These are phyloP conservation scores for Ornithorhynchus anatinus DNA, from an alignment of 2,113 vertebrate species.

Conservation along the genomic window DNA sequence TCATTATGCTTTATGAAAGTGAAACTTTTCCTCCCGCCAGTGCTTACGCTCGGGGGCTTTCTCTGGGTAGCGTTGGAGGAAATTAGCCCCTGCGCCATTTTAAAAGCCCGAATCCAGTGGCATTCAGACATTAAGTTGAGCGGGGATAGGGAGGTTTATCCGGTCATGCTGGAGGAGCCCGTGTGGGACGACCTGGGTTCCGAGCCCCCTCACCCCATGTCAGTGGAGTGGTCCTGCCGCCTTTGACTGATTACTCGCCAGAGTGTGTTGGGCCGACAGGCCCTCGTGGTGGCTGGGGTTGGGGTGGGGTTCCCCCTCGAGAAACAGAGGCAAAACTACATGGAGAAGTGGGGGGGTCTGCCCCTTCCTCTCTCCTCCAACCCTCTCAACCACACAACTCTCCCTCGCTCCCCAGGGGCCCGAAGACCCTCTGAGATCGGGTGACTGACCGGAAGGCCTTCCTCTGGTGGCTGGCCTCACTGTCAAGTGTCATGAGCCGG, in stretches of 20 bases:
- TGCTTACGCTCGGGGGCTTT: background rate
- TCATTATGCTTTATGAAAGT: conserved; percentile 66
- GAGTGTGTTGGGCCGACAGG: rapidly evolving
- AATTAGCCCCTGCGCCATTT: conserved; percentile 19
- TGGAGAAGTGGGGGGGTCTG: background rate
- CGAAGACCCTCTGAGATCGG: too few species aligned
- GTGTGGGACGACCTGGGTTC: too few species aligned
- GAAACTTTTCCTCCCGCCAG: conserved; percentile 43
- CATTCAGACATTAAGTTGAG: background rate
- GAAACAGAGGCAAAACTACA: too few species aligned
- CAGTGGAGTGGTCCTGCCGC: too few species aligned
- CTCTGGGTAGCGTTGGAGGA: conserved; percentile 2
- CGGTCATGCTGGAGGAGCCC: background rate
- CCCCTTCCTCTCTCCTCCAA: background rate
- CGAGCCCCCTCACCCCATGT: too few species aligned
- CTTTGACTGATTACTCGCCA: too few species aligned
- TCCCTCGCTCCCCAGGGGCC: background rate
- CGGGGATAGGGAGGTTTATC: background rate
- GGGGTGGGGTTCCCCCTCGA: background rate
- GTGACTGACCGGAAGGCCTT: too few species aligned
- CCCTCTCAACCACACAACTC: rapidly evolving
- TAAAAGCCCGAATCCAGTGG: conserved; percentile 1
- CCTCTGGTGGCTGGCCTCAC: too few species aligned
- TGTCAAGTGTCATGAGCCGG: conserved; percentile 1
- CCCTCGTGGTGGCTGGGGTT: background rate